A percentile compares a stretch with the other conserved stretches of the same genome.
Evolutionary conservation across 2,888 invertebrate species (phyloP).

Genomic region (Neoascia interrupta): DNA sequence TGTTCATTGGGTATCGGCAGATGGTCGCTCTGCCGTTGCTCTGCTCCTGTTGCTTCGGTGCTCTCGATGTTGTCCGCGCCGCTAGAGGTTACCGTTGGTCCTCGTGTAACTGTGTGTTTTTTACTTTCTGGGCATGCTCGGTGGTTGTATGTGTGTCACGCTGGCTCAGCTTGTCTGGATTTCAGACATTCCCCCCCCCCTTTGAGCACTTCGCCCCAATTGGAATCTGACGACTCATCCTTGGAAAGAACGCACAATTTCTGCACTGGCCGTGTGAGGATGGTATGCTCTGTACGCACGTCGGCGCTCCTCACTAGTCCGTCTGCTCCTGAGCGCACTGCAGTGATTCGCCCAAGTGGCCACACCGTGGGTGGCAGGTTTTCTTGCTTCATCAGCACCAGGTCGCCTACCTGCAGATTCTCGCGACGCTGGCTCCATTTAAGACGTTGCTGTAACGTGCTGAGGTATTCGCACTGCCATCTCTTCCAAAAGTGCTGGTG

Average conservation of each 20-base stretch:
- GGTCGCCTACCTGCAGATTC: background rate
- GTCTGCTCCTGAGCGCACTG: background rate
- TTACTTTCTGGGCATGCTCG: no score
- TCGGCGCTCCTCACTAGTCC: background rate
- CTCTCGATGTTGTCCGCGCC: background rate
- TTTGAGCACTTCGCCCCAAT: background rate
- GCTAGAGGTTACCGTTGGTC: background rate
- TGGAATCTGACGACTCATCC: background rate
- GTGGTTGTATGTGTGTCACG: background rate
- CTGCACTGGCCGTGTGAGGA: constrained; percentile 1
- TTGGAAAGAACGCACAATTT: background rate
- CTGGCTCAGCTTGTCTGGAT: background rate
- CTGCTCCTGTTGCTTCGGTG: background rate
- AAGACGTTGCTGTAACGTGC: background rate
- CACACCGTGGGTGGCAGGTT: background rate
- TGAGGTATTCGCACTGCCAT: background rate
- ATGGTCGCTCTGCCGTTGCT: background rate
- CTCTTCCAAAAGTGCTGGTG: no score
- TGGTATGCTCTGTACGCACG: background rate
- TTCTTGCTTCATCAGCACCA: constrained; percentile 11
- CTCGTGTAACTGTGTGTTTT: no score
- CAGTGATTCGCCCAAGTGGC: background rate
- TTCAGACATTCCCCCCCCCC: background rate
- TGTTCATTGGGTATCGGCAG: no score
- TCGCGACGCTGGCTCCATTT: background rate